Evolutionary conservation across 2,888 invertebrate genomes (phyloP), one percentile per base, ranked within the genome.

Genomic region (Melipona beecheii): DNA sequence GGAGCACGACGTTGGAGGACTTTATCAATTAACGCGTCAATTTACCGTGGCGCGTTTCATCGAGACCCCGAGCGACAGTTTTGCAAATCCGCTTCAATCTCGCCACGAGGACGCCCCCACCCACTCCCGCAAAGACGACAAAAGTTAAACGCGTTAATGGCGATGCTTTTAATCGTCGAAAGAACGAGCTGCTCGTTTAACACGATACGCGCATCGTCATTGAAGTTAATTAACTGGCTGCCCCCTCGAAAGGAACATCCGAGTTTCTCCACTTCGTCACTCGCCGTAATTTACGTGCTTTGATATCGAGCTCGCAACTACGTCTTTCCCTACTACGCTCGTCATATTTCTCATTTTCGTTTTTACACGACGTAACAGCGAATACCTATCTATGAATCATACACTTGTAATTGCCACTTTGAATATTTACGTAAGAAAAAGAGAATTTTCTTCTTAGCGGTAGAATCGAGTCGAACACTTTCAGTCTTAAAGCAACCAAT

Each of bases 221-320:
- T 83, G 84, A 84, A 76, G 65, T 84, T 84, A 86, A 86, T 86
- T 81, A 86, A 84, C 86, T 56, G 78, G 50, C 70, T 43, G 75
- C 62, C 54, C 36, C 58, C 24, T 2, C 19, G 62, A 73, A 80
- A 68, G 74, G 24, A 54, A 58, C 31, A 54, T 65, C 58, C 65
- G 27, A 27, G 54, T 70, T 52, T 70, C 36, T 60, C 54, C 6
- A 31, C 70, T 58, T 78, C 50, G 36, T 78, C 64, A n/a, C n/a
- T 73, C 77, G 11, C 27, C 17, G 1, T 5, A 5, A 6, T 60
- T 27, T n/a, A 13, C 13, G 17, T 17, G 21, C 17, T 49, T 15
- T 11, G 1, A 21, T 19, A 27, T 54, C 24, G 31, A 19, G 27
- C 21, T 62, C 13, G 2, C 11, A 36, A 31, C 13, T 36, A 52